Percentiles rank a stretch among this genome's conserved stretches.
phyloP scores from a whole-genome alignment of 1,140 invertebrate genomes.

The Araneus ventricosus region DNA sequence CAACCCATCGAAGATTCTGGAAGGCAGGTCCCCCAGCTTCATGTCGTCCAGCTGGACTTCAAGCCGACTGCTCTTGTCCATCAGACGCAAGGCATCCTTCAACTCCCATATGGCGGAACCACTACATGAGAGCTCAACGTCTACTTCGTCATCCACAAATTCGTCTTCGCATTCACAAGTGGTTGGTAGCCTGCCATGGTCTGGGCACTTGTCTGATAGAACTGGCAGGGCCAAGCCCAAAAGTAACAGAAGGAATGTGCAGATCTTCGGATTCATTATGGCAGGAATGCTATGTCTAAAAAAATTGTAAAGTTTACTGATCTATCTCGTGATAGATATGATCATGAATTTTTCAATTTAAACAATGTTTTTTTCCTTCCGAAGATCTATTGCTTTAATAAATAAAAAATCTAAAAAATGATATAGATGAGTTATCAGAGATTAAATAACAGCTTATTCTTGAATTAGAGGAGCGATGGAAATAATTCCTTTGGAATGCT shows the following conservation, averaged over 20 bases:
- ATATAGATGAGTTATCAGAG: too few species aligned
- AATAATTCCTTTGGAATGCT: too few species aligned
- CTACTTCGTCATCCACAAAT: not conserved
- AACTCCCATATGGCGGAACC: not conserved
- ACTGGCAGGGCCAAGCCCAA: not conserved
- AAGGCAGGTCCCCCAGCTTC: not conserved
- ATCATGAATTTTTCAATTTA: too few species aligned
- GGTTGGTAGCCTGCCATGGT: not conserved
- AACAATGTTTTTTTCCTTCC: too few species aligned
- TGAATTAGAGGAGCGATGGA: too few species aligned
- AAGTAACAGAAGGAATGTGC: not conserved
- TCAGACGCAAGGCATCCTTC: not conserved
- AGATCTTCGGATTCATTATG: not conserved
- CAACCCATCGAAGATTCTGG: slow-evolving; percentile 13
- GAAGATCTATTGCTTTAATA: too few species aligned
- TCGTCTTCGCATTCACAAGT: not conserved
- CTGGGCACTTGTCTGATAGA: not conserved
- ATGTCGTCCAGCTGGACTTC: not conserved
- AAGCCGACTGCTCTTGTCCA: not conserved
- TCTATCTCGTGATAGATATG: too few species aligned
- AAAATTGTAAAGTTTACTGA: not conserved
- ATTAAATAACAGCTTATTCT: too few species aligned
- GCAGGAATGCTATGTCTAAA: not conserved
- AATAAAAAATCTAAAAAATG: too few species aligned
- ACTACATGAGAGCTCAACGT: not conserved